Conservation (phyloP, 37 sponge, comb jelly and placozoan genomes). For the Diacarnus erythraeanus region DNA sequence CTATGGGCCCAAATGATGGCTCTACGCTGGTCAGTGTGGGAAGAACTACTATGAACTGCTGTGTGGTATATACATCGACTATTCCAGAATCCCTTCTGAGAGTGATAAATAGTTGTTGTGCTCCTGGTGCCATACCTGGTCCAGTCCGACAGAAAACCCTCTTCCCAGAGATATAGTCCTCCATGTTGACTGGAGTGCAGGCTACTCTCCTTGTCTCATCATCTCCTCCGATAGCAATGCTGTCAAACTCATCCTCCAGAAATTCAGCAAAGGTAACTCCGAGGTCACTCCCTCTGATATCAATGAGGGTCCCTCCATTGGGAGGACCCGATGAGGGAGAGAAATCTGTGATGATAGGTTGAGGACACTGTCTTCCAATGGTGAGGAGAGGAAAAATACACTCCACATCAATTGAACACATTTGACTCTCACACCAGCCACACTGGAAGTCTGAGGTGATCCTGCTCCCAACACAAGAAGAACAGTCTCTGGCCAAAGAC, state of each 20-base stretch:
- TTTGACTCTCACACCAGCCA: slow-evolving; percentile 55
- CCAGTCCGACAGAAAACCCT: slow-evolving; percentile 35
- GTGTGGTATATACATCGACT: background rate
- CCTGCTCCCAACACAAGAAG: slow-evolving; percentile 40
- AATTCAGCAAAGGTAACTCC: slow-evolving; percentile 45
- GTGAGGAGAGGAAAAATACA: background rate
- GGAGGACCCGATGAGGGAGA: slow-evolving; percentile 57
- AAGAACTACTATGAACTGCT: background rate
- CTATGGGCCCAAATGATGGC: slow-evolving; percentile 71
- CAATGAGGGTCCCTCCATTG: slow-evolving; percentile 26
- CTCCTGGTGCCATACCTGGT: background rate
- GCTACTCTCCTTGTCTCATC: no score
- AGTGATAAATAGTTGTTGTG: background rate
- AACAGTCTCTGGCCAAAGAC: slow-evolving; percentile 25
- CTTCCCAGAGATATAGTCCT: slow-evolving; percentile 29
- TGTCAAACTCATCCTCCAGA: background rate
- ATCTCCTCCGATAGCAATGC: slow-evolving; percentile 20
- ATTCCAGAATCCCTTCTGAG: background rate
- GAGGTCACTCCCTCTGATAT: slow-evolving; percentile 70
- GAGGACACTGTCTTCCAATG: slow-evolving; percentile 25
- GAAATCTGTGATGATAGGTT: slow-evolving; percentile 41
- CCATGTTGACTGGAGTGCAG: slow-evolving; percentile 24
- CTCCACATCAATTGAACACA: slow-evolving; percentile 18
- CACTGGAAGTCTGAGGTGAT: slow-evolving; percentile 38
- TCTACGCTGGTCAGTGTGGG: slow-evolving; percentile 37